Conservation (phyloP, 2,888 invertebrate species). For the Sphaeridia pumilis region DNA sequence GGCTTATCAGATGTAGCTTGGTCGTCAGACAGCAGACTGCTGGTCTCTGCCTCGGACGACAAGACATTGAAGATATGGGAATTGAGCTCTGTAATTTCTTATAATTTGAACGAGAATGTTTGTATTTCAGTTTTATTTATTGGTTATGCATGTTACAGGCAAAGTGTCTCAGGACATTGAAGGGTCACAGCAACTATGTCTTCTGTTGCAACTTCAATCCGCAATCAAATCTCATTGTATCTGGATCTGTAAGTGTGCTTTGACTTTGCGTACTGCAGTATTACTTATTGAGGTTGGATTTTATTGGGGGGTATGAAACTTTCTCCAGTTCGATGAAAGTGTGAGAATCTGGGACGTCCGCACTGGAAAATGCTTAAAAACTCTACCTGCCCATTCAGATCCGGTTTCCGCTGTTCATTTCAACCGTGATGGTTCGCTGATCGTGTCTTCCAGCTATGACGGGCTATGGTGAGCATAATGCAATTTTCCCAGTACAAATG, state of each 20-base stretch:
- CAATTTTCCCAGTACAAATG: too few species aligned
- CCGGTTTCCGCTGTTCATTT: slow-evolving; percentile 99
- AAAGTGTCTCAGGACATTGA: slow-evolving; percentile 94
- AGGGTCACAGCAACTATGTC: slow-evolving; percentile 99
- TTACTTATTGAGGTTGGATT: too few species aligned
- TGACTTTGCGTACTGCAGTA: too few species aligned
- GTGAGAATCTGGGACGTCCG: slow-evolving; percentile 98
- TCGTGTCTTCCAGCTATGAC: slow-evolving; percentile 98
- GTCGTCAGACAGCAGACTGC: slow-evolving; percentile 89
- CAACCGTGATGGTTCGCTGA: slow-evolving; percentile 94
- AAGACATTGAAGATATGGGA: slow-evolving; percentile 96
- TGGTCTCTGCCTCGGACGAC: slow-evolving; percentile 92
- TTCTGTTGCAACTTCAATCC: slow-evolving; percentile 99
- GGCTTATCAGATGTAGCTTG: slow-evolving; percentile 98
- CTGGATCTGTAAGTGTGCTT: slow-evolving; percentile 85
- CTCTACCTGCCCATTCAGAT: slow-evolving; percentile 96
- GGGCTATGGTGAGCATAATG: slow-evolving; percentile 93
- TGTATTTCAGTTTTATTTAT: neutral
- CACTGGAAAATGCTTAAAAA: slow-evolving; percentile 95
- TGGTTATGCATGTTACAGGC: too few species aligned
- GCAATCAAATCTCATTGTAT: slow-evolving; percentile 97
- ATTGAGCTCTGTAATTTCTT: slow-evolving; percentile 63
- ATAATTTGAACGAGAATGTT: too few species aligned
- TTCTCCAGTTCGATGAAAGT: slow-evolving; percentile 83
- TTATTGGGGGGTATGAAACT: too few species aligned